Percentiles rank a stretch among this genome's conserved stretches.
Conservation (phyloP, 2,797 vertebrate species). For the Cirrhinus molitorella region DNA sequence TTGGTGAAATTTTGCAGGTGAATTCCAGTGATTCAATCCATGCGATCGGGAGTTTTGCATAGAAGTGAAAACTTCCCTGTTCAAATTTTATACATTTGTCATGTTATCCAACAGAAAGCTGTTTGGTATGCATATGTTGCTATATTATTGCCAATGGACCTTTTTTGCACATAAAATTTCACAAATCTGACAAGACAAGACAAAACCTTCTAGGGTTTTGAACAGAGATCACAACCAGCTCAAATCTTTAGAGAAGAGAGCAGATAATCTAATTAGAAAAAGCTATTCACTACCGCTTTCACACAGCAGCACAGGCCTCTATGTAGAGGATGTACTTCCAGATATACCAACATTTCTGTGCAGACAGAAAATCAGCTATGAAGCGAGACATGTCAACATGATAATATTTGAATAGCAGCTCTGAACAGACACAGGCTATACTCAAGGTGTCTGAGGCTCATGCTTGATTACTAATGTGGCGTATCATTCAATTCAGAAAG, state of each 20-base stretch:
- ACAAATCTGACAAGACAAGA: neutral
- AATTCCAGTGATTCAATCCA: neutral
- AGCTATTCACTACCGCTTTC: neutral
- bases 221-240: neutral
- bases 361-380: neutral
- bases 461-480: conserved; percentile 1
- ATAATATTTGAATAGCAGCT: neutral
- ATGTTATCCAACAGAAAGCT: too few relatives aligned
- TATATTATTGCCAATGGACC: neutral
- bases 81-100: neutral
- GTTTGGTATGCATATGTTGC: too few relatives aligned
- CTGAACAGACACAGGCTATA: neutral
- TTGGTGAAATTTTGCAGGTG: neutral
- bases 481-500: conserved; percentile 13
- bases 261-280: neutral
- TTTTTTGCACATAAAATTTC: neutral
- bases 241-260: neutral
- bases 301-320: neutral
- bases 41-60: neutral
- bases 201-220: neutral
- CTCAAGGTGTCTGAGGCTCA: neutral
- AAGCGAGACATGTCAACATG: neutral
- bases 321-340: neutral
- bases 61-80: neutral
- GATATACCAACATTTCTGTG: neutral